Evolutionary conservation across 2,888 invertebrate species (phyloP), one percentile per base, ranked within the genome.

Genomic region (Cantharis nigra): DNA sequence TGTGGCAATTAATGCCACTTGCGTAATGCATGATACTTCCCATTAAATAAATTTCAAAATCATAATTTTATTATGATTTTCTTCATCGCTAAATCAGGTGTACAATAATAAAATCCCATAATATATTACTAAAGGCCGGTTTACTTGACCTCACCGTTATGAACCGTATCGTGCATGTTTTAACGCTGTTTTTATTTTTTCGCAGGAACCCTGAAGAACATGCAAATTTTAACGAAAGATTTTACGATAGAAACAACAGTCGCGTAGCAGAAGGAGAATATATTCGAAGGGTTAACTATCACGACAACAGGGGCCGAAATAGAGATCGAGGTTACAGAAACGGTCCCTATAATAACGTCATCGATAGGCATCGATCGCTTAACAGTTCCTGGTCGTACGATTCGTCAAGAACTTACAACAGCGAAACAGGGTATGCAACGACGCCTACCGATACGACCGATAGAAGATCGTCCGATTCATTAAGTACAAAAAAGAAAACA

Each of bases 181-280:
- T 71, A 16, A 63, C 10, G 4, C 16, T 63, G 16, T n/a, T 65
- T 64, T 77, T 64, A 33, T 78, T 20, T 79, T 85, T 69, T 85
- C 49, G n/a, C 49, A 91, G 91, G 86, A 89, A 90, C 81, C 85
- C 89, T 76, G 91, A 91, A 82, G 91, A 91, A 84, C 90, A 90
- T 84, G 87, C 87, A 81, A 87, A 87, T 82, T 90, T 90, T 85
- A 83, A 84, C 81, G 91, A 90, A 80, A 89, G 91, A 82, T 91
- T 91, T 86, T 91, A 91, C 87, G 91, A 91, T 79, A 88, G 90
- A 80, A 84, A 85, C 82, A 84, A 84, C 79, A 84, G 83, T 78
- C 81, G 84, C 78, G 85, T 84, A 78, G 79, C 83, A 70, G 85
- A 84, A 74, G 83, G 82, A 74, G 86, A 85, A 67, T 84, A 84